A percentile compares a stretch with the other conserved stretches of the same genome.
These are phyloP conservation scores for Bubalus kerabau DNA, from an alignment of 2,113 vertebrate genomes.

Conservation along the genomic window DNA sequence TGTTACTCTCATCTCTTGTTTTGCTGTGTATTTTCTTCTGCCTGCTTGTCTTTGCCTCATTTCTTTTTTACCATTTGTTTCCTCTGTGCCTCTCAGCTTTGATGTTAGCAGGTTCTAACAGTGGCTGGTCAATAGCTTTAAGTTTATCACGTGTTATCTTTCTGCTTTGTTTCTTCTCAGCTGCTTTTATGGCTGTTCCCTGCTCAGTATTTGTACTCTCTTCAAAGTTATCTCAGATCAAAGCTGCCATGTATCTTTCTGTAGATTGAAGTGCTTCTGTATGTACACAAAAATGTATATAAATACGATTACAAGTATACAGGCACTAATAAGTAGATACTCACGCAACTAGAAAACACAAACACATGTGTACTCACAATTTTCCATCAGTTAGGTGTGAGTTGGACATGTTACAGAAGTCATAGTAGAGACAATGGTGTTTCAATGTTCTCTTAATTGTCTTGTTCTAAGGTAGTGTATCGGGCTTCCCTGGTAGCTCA, in stretches of 20 bases:
- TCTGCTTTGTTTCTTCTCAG: neutral
- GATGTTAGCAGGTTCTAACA: neutral
- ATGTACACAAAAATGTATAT: neutral
- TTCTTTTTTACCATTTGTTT: neutral
- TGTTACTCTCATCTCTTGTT: neutral
- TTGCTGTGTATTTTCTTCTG: neutral
- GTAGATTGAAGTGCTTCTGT: neutral
- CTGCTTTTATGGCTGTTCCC: neutral
- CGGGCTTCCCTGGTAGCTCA: no score
- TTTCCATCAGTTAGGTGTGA: neutral
- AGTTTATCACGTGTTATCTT: neutral
- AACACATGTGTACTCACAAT: neutral
- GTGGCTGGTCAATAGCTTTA: neutral
- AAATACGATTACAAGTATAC: neutral
- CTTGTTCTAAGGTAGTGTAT: neutral
- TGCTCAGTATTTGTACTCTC: neutral
- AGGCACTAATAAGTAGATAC: neutral
- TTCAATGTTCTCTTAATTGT: neutral
- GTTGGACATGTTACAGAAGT: neutral
- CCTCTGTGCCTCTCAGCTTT: neutral
- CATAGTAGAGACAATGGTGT: neutral
- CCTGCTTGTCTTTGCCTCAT: neutral
- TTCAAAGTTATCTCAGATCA: neutral
- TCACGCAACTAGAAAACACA: neutral
- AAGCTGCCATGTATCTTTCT: neutral